Base-by-base conservation (phyloP, 2,888 invertebrate species). In the Agrotis clavis region DNA sequence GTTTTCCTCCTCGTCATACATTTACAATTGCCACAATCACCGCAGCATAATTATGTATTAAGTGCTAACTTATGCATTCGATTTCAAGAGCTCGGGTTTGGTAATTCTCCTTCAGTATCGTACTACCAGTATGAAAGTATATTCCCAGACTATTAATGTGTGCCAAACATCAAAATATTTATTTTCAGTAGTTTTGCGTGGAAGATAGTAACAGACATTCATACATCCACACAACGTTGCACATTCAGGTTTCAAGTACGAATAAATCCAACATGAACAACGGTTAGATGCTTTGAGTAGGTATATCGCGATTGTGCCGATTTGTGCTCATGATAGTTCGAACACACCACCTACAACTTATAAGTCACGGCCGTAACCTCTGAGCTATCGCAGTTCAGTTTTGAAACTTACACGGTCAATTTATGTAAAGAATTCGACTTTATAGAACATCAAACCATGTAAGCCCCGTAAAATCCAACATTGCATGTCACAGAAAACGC, bases 401-500 rank as follows among this genome's bases (percentile, higher is more conserved):
- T 41, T 6, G 6, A 50, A 50, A 50, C n/a, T 2, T 14, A n/a
- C 57, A 57, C 13, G n/a, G 11, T 35, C 19, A 11, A 30, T n/a
- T 50, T 25, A n/a, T 9, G 16, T 50, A 16, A 50, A 25, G 11
- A 59, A 57, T 13, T 25, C 7, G 11, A 19, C 41, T 50, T 41
- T 41, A 41, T 41, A 19, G 19, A 30, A 54, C 57, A 41, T 21
- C 14, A 7, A 19, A 11, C 30, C 53, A 14, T 53, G 59, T 35
- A 41, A n/a, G 48, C 1, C n/a, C 16, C 16, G 4, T n/a, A 41
- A 60, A 61, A 66, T 77, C 75, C 75, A 71, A 79, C 81, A 87
- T 90, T 84, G 90, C 90, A 89, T 89, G 91, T 81, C 82, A 70
- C 50, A 60, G 63, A 69, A 74, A 78, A 78, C 71, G 71, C 74